Percentiles rank a stretch among this genome's conserved stretches.
These are phyloP conservation scores for Thamnophis sirtalis DNA, from an alignment of 2,113 vertebrate genomes.

Conservation along the genomic window DNA sequence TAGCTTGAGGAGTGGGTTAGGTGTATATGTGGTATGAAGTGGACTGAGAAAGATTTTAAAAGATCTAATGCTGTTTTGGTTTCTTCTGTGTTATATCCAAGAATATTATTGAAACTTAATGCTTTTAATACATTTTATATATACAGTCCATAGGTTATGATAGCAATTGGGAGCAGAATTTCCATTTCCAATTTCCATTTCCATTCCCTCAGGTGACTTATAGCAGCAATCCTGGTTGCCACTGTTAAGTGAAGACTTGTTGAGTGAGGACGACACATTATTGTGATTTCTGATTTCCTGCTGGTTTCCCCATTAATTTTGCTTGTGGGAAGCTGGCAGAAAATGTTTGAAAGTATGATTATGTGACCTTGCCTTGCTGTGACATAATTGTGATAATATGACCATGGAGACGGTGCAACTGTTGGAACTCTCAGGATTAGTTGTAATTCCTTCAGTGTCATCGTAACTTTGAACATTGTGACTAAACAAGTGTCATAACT, in stretches of 20 bases:
- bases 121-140: neutral
- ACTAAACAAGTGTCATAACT: neutral
- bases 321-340: neutral
- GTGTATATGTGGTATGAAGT: neutral
- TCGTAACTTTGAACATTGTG: neutral
- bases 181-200: neutral
- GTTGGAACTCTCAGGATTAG: neutral
- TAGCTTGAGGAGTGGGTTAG: neutral
- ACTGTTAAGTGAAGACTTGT: neutral
- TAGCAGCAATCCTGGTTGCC: neutral
- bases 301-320: neutral
- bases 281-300: neutral
- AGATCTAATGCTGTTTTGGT: neutral
- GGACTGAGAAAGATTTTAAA: neutral
- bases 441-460: neutral
- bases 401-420: neutral
- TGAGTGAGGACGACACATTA: neutral
- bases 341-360: neutral
- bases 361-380: neutral
- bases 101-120: neutral
- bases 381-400: neutral
- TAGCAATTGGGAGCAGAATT: neutral
- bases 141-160: neutral
- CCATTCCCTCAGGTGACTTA: neutral
- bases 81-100: neutral